phyloP scores from a whole-genome alignment of 2,113 vertebrate genomes.

The Gymnocephalus cernua region DNA sequence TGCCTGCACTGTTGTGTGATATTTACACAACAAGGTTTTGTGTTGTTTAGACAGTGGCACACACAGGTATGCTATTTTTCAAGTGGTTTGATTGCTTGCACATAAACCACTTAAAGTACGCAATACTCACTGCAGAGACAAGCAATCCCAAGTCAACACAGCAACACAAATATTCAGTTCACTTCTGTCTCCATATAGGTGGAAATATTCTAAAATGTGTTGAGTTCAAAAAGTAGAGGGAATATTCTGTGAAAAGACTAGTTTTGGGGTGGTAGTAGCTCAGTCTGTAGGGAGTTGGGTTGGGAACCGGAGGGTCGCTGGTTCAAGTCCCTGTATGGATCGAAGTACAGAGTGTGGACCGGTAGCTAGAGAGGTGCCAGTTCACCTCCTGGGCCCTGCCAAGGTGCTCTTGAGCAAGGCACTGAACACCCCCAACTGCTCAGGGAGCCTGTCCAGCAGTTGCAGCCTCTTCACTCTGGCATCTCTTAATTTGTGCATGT shows the following conservation, averaged over 20 bases:
- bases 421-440: no score
- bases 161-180: constrained; percentile 21
- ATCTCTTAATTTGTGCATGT: no score
- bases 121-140: neutral
- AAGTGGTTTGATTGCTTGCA: constrained; percentile 20
- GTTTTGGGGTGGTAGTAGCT: no score
- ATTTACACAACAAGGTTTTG: constrained; percentile 19
- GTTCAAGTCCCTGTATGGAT: no score
- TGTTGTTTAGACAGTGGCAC: constrained; percentile 17
- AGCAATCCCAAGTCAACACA: neutral
- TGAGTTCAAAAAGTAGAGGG: neutral
- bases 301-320: no score
- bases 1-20: constrained; percentile 21
- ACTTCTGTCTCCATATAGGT: neutral
- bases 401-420: no score
- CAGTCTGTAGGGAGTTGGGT: no score
- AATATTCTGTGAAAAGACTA: neutral
- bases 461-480: no score
- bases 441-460: no score
- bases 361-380: no score
- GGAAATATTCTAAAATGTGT: neutral
- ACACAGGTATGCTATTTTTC: neutral
- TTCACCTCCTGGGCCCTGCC: no score
- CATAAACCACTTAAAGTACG: neutral
- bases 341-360: no score